A percentile compares a stretch with the other conserved stretches of the same genome.
Evolutionary conservation across 2,113 vertebrate species (phyloP).

Genomic region (Rhinolophus sinicus): DNA sequence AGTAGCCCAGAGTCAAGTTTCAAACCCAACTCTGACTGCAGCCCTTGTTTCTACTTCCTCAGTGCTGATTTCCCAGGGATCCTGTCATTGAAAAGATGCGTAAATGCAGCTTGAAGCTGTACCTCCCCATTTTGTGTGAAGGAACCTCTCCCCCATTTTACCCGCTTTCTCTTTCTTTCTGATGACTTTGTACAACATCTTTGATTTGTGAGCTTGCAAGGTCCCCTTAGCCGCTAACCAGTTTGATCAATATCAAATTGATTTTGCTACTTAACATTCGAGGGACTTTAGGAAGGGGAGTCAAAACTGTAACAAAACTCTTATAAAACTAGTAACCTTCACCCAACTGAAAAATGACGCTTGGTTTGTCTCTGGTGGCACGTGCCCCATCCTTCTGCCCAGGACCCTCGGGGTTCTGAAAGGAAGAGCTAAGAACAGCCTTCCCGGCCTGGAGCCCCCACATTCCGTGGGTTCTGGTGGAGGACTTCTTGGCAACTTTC

Average conservation of each 20-base stretch:
- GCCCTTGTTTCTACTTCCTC: not conserved
- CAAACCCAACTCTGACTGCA: not conserved
- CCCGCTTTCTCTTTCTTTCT: not conserved
- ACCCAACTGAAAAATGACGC: not conserved
- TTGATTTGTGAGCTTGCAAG: not conserved
- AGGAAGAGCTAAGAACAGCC: slow-evolving; percentile 21
- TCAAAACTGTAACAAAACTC: not conserved
- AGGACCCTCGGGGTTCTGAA: not conserved
- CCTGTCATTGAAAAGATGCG: not conserved
- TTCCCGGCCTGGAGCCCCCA: not conserved
- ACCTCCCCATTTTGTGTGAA: not conserved
- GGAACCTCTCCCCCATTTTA: not conserved
- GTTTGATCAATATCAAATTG: not conserved
- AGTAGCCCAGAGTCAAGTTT: not conserved
- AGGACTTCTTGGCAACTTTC: slow-evolving; percentile 42
- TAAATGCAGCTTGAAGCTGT: not conserved
- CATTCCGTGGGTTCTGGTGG: slow-evolving; percentile 14
- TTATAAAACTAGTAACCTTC: not conserved
- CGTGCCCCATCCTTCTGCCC: not conserved
- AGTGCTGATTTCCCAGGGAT: not conserved
- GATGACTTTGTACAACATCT: not conserved
- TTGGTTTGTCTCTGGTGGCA: not conserved
- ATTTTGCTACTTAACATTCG: not conserved
- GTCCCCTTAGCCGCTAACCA: not conserved
- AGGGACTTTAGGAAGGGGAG: not conserved